Base-by-base conservation (phyloP, 2,888 invertebrate genomes). In the Cecidostiba fungosa region DNA sequence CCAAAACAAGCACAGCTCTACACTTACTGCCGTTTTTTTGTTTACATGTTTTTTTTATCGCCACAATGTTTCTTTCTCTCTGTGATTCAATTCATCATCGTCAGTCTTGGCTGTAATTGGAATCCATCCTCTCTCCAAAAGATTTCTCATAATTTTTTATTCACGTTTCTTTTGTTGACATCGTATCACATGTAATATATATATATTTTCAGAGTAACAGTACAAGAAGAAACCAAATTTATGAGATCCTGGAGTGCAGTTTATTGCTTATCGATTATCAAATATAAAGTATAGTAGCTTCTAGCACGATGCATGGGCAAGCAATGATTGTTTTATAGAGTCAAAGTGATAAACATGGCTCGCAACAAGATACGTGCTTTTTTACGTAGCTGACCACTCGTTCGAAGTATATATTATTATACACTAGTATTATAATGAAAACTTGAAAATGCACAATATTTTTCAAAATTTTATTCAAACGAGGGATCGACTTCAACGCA, bases 1-100 rank as follows among this genome's bases (percentile, higher is more conserved):
- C 90, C 88, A 91, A 92, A 87, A 80, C 91, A 92, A 93, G 92
- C 87, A 85, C 90, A 92, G 91, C 89, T 91, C 92, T 91, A 92
- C 92, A 90, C 92, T 92, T 92, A 92, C 91, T 92, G 91, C 84
- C 59, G 66, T 84, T 86, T 87, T 79, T 72, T 19, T 50, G 6
- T 14, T 10, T 4, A 47, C n/a, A n/a, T n/a, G n/a, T n/a, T 36
- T 70, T 16, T 50, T 73, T 73, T 4, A 69, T 72, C 39, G 29
- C 10, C 26, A 23, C 23, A 59, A 36, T 73, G 43, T 26, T 1
- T 43, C n/a, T 83, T 47, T 50, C 80, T 66, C 50, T 72, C 8
- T 50, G 19, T 47, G n/a, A n/a, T 47, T 77, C 14, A 6, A n/a
- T 12, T 72, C 5, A 50, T 70, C 70, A 72, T 59, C 66, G 39